A percentile compares a stretch with the other conserved stretches of the same genome.
Evolutionary conservation across 2,113 vertebrate species (phyloP).

Genomic region (Acinonyx jubatus): DNA sequence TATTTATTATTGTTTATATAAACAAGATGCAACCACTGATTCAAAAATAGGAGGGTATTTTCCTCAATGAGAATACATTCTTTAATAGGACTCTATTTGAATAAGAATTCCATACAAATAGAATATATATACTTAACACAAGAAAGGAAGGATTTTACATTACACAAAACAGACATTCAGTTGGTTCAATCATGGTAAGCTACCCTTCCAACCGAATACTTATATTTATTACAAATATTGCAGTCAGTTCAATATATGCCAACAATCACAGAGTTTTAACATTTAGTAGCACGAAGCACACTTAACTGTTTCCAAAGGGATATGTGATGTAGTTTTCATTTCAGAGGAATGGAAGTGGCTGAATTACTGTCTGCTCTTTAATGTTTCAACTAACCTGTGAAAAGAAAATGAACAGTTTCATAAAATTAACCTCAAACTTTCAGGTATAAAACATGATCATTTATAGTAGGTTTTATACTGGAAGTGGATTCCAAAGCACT

Average conservation of each 20-base stretch:
- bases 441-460: not conserved
- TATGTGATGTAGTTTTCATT: not conserved
- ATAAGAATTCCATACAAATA: constrained; percentile 81
- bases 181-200: constrained; percentile 68
- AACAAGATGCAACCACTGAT: constrained; percentile 72
- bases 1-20: constrained; percentile 85
- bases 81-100: constrained; percentile 68
- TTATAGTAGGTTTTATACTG: not conserved
- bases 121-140: constrained; percentile 77
- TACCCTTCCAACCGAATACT: constrained; percentile 64
- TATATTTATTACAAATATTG: constrained; percentile 57
- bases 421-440: constrained; percentile 3
- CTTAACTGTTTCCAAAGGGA: constrained; percentile 63
- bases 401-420: constrained; percentile 47
- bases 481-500: not conserved
- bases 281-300: constrained; percentile 47
- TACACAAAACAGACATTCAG: constrained; percentile 69
- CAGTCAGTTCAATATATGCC: constrained; percentile 46
- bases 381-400: constrained; percentile 94
- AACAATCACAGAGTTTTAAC: not conserved
- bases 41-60: constrained; percentile 64
- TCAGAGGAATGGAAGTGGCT: not conserved
- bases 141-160: constrained; percentile 74
- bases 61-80: constrained; percentile 51
- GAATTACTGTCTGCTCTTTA: constrained; percentile 96